Evolutionary conservation across 2,113 vertebrate species (phyloP).

Genomic region (Limnothrissa miodon): DNA sequence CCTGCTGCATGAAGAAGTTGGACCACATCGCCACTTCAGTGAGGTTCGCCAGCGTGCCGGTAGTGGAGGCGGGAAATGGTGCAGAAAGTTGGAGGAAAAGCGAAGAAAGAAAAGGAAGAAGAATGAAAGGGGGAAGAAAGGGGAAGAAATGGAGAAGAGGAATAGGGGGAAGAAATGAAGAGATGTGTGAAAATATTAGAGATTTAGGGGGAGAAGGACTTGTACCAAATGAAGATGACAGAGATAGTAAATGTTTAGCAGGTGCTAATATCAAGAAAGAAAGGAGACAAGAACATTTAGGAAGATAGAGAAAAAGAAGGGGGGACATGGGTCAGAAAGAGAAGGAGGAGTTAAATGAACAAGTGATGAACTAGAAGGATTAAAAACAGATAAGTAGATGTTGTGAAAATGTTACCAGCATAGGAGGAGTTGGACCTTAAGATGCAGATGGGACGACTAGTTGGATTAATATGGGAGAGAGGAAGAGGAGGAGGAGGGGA

Average conservation of each 20-base stretch:
- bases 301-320: neutral
- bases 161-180: neutral
- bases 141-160: neutral
- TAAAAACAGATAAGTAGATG: neutral
- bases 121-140: neutral
- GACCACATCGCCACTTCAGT: slow-evolving; percentile 79
- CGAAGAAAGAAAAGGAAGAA: neutral
- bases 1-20: slow-evolving; percentile 82
- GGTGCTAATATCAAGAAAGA: neutral
- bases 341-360: neutral
- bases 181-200: neutral
- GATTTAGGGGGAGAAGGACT: neutral
- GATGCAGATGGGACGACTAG: neutral
- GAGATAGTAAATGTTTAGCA: neutral
- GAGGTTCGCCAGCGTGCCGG: neutral
- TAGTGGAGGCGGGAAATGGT: neutral
- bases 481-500: neutral
- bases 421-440: neutral
- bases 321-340: neutral
- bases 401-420: neutral
- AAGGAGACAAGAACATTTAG: neutral
- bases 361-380: neutral
- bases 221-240: neutral
- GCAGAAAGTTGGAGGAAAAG: slow-evolving; percentile 19
- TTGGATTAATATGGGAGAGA: neutral